Conservation (phyloP, 2,797 vertebrate species). For the Coccyzus lansbergi region DNA sequence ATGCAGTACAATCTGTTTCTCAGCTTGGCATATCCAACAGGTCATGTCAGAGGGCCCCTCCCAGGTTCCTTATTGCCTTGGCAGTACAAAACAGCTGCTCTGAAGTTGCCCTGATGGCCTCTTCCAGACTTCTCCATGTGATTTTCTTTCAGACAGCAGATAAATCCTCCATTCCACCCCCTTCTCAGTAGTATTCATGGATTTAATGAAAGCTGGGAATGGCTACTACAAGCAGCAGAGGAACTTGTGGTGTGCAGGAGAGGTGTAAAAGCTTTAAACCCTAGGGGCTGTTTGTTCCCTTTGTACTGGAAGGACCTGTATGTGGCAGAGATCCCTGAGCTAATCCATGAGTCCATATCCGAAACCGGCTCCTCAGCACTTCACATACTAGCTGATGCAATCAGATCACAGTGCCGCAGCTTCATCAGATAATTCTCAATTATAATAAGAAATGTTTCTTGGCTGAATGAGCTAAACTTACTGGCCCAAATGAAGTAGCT, state of each 20-base stretch:
- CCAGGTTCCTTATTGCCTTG: background rate
- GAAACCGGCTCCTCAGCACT: slow-evolving; percentile 40
- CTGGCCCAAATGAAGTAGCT: background rate
- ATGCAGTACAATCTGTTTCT: background rate
- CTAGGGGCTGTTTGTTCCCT: background rate
- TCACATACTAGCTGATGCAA: slow-evolving; percentile 1
- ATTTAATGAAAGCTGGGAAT: background rate
- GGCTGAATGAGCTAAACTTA: slow-evolving; percentile 15
- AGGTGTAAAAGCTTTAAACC: background rate
- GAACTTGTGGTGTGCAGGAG: background rate
- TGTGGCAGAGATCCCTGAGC: background rate
- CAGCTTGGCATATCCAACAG: background rate
- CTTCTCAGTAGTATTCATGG: rapidly evolving
- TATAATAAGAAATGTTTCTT: background rate
- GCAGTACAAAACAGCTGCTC: background rate
- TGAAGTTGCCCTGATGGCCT: background rate
- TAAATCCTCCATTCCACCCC: background rate
- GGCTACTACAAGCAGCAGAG: background rate
- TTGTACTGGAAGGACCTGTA: background rate
- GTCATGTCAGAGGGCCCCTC: background rate
- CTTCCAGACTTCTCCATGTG: background rate
- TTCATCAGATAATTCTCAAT: slow-evolving; percentile 7
- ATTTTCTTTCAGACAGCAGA: background rate
- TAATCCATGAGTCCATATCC: background rate
- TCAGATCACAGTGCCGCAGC: background rate